These are phyloP conservation scores for Syngnathus acus DNA, from an alignment of 2,797 vertebrate species.

Conservation along the genomic window DNA sequence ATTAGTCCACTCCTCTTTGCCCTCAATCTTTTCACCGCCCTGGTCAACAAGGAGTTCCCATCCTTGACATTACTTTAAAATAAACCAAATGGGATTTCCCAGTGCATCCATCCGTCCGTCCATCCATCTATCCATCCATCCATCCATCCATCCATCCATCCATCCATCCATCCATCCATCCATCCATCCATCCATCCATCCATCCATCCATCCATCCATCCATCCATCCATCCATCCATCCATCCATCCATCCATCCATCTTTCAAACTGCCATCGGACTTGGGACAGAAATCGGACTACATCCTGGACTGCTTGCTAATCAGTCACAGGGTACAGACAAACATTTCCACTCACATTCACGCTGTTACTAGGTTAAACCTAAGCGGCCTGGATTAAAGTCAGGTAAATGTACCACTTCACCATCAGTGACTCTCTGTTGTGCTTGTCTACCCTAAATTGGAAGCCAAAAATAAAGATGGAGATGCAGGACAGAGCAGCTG, in stretches of 20 bases:
- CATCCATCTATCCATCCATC: too few relatives aligned
- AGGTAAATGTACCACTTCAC: constrained; percentile 10
- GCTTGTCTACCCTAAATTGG: constrained; percentile 8
- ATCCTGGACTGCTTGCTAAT: neutral
- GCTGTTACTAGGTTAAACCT: neutral
- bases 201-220: neutral
- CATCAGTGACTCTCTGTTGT: neutral
- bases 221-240: neutral
- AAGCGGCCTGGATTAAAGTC: neutral
- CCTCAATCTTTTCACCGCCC: neutral
- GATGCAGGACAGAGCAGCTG: neutral
- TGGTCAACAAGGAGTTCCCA: neutral
- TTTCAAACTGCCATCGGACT: neutral
- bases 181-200: neutral
- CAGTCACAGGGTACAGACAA: neutral
- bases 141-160: neutral
- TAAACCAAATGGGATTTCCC: too few relatives aligned
- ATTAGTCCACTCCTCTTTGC: neutral
- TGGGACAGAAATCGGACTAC: neutral
- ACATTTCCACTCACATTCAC: neutral
- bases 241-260: neutral
- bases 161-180: neutral
- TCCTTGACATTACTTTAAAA: neutral
- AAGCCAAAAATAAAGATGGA: constrained; percentile 13
- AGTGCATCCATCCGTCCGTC: too few relatives aligned